Evolutionary conservation across 2,888 invertebrate species (phyloP), one percentile per base, ranked within the genome.

Genomic region (Mesorhabditis spiculigera): DNA sequence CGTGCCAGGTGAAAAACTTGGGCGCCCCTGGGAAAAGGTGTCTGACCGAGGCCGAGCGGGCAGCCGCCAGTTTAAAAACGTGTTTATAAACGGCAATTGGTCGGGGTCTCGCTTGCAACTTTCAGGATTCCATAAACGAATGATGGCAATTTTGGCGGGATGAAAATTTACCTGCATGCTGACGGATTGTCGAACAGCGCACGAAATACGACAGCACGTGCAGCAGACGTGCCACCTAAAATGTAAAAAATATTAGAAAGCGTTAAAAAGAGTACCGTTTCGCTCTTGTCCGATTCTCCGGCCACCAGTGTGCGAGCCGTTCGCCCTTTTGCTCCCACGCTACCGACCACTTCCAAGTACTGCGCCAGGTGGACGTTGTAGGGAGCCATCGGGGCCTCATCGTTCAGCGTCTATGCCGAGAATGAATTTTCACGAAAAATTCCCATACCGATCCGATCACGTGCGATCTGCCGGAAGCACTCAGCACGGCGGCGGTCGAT

Each of bases 311-410:
- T 90, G 67, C 94, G 90, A 71, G 93, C 91, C 58, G 92, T 88
- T 86, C 91, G 91, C 0, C 89, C 0, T 93, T 93, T 86, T 90
- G 90, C 3, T 93, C 93, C 63, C 93, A 90, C 68, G 91, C 92
- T n/a, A 93, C 77, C 81, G 41, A 75, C 76, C 63, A 85, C 86
- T 82, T 86, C 88, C 87, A 91, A 90, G 74, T 94, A 89, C 84
- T 95, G 94, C 0, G 93, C 93, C 94, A 94, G 93, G 0, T 94
- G 87, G 0, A 93, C 93, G 87, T 94, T 94, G 87, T 93, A 93
- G 0, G 93, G 92, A 84, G 73, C 61, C 1, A 73, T 69, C 0
- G 72, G 68, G 3, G 76, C 68, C 4, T 72, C 74, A 10, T 73
- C 71, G n/a, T 72, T 71, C 4, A 63, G 62, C 45, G 71, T 66